Conservation (phyloP, 1,140 invertebrate genomes). For the Dendrolimus punctatus region DNA sequence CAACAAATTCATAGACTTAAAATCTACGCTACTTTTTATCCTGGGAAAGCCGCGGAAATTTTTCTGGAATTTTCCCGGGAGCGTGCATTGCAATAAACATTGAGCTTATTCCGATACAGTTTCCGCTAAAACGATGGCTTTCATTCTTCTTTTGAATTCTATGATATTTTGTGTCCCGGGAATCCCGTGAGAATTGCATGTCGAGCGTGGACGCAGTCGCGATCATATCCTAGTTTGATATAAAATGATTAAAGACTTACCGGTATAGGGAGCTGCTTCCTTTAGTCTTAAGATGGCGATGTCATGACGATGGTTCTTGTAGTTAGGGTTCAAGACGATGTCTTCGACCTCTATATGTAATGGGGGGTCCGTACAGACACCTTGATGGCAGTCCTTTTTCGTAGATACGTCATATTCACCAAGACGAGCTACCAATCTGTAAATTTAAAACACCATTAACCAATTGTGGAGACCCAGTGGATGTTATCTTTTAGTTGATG, state of each 20-base stretch:
- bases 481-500: conserved; percentile 27
- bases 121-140: too few relatives aligned
- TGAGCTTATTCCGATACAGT: too few relatives aligned
- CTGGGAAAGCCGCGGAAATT: too few relatives aligned
- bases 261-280: conserved; percentile 17
- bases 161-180: too few relatives aligned
- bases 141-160: too few relatives aligned
- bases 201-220: too few relatives aligned
- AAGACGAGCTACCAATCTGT: conserved; percentile 14
- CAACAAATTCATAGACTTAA: too few relatives aligned
- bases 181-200: background rate
- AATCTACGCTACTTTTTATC: too few relatives aligned
- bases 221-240: background rate
- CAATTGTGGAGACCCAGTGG: conserved; percentile 8
- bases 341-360: conserved; percentile 5
- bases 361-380: conserved; percentile 15
- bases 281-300: conserved; percentile 14
- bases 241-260: conserved; percentile 1
- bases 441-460: background rate
- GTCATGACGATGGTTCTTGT: conserved; percentile 8
- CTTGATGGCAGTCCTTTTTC: conserved; percentile 11
- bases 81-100: too few relatives aligned
- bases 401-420: conserved; percentile 18
- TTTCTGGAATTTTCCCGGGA: too few relatives aligned
- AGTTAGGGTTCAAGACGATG: conserved; percentile 12